phyloP scores from a whole-genome alignment of 2,113 vertebrate genomes.

The Calypte anna region DNA sequence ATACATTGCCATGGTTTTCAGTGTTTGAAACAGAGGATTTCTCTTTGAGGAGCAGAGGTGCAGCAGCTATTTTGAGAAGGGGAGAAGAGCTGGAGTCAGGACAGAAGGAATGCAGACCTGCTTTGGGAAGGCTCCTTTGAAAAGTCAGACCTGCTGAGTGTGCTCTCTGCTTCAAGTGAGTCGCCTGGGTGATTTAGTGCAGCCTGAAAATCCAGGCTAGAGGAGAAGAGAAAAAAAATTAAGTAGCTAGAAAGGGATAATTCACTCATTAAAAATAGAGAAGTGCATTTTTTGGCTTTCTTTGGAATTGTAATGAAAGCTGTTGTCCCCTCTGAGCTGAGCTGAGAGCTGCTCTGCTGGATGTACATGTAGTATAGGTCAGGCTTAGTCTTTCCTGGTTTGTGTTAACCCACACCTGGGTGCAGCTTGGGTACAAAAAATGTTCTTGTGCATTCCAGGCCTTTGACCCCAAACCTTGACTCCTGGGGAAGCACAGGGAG shows the following conservation, averaged over 20 bases:
- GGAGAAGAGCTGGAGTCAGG: not conserved
- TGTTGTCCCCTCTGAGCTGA: not conserved
- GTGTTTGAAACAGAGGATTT: not conserved
- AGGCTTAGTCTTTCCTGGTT: not conserved
- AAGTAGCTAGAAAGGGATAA: not conserved
- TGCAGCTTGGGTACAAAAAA: not conserved
- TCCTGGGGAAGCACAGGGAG: rapidly evolving
- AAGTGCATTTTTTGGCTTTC: not conserved
- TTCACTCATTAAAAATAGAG: not conserved
- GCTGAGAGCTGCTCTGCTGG: not conserved
- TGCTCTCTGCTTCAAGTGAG: not conserved
- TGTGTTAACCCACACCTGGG: not conserved
- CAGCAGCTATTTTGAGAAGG: not conserved
- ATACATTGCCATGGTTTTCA: not conserved
- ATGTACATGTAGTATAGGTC: rapidly evolving
- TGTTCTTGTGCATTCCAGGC: not conserved
- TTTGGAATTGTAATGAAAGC: not conserved
- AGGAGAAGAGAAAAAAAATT: not conserved
- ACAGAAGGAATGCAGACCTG: not conserved
- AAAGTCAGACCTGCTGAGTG: not conserved
- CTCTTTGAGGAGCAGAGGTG: not conserved
- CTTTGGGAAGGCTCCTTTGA: not conserved
- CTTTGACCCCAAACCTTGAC: not conserved
- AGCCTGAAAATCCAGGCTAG: not conserved
- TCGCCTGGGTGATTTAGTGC: not conserved